These are phyloP conservation scores for Terebella lapidaria DNA, from an alignment of 2,888 invertebrate species.

Conservation along the genomic window DNA sequence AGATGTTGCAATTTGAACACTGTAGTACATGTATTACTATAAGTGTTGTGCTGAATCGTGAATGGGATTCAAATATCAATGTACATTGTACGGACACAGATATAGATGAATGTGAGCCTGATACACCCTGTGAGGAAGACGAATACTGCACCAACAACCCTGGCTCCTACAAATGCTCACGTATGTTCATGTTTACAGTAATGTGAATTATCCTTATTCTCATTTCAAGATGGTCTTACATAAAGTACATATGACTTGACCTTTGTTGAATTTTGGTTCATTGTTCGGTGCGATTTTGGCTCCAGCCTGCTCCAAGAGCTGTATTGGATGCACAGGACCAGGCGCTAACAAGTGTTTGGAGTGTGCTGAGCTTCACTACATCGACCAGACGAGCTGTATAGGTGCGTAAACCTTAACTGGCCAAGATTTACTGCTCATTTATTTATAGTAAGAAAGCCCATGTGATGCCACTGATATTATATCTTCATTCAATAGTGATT, in stretches of 20 bases:
- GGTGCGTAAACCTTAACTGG: not conserved
- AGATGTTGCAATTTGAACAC: too few relatives aligned
- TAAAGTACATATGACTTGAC: too few relatives aligned
- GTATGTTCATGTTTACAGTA: too few relatives aligned
- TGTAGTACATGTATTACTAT: too few relatives aligned
- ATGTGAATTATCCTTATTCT: too few relatives aligned
- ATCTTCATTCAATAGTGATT: too few relatives aligned
- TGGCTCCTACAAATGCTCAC: slow-evolving; percentile 21
- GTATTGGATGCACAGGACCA: slow-evolving; percentile 14
- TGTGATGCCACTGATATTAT: not conserved
- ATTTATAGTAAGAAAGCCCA: too few relatives aligned
- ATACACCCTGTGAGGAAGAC: slow-evolving; percentile 12
- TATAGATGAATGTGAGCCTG: slow-evolving; percentile 25
- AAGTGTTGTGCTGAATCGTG: too few relatives aligned
- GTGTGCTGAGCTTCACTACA: slow-evolving; percentile 57
- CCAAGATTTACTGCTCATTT: not conserved
- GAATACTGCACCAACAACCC: slow-evolving; percentile 24
- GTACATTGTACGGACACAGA: slow-evolving; percentile 16
- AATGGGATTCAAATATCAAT: too few relatives aligned
- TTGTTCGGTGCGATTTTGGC: too few relatives aligned
- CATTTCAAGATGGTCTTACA: too few relatives aligned
- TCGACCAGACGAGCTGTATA: not conserved
- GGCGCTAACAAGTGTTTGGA: slow-evolving; percentile 60
- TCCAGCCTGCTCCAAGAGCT: slow-evolving; percentile 19
- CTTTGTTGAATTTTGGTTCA: not conserved